These are phyloP conservation scores for Eurosta solidaginis DNA, from an alignment of 1,140 invertebrate species.

Conservation along the genomic window DNA sequence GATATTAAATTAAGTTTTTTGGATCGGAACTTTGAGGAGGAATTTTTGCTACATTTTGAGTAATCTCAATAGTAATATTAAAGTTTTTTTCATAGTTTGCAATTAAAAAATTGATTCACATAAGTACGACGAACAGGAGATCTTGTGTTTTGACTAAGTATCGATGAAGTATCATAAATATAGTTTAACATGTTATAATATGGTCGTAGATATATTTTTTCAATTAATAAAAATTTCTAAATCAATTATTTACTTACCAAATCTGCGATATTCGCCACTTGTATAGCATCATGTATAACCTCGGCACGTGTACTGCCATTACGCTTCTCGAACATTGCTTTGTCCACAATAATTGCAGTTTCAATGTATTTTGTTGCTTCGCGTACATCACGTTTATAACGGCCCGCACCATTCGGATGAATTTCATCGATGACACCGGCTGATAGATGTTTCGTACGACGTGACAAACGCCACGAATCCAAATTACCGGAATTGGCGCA, in stretches of 20 bases:
- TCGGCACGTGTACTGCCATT: constrained; percentile 87
- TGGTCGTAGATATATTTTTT: background rate
- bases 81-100: no score
- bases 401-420: constrained; percentile 57
- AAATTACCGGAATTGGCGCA: constrained; percentile 81
- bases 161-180: no score
- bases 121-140: no score
- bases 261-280: constrained; percentile 96
- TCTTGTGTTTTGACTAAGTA: no score
- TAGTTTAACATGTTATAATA: no score
- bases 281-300: constrained; percentile 92
- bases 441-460: constrained; percentile 69
- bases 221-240: background rate
- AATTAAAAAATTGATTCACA: no score
- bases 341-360: constrained; percentile 88
- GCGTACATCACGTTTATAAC: constrained; percentile 76
- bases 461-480: constrained; percentile 69
- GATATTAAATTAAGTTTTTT: no score
- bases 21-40: no score
- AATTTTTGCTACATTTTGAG: no score
- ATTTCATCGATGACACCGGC: constrained; percentile 61
- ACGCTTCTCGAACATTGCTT: constrained; percentile 90
- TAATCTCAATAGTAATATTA: no score
- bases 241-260: constrained; percentile 71
- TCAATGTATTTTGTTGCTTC: constrained; percentile 91